Conservation (phyloP, 2,113 vertebrate genomes). For the human region DNA sequence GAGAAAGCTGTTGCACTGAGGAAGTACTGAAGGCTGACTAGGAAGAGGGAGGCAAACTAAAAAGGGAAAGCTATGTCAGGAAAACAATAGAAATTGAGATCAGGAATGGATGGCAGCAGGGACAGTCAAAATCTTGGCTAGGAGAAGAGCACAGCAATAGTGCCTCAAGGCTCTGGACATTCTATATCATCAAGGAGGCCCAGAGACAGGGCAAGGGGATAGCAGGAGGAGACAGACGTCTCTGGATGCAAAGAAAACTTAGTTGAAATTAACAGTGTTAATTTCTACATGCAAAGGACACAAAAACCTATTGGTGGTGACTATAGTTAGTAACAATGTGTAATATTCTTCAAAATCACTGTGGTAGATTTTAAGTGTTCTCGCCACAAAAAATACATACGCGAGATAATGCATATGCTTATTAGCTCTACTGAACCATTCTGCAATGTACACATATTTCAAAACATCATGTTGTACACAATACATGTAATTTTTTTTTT, state of each 20-base stretch:
- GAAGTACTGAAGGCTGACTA: neutral
- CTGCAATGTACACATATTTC: neutral
- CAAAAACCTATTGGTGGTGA: neutral
- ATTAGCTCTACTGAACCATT: neutral
- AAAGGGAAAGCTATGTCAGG: neutral
- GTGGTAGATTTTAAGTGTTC: neutral
- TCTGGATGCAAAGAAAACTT: neutral
- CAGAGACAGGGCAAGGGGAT: neutral
- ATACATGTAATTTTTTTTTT: neutral
- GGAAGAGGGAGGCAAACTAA: neutral
- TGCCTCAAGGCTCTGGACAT: neutral
- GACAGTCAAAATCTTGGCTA: neutral
- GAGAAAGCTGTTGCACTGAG: neutral
- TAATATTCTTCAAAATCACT: neutral
- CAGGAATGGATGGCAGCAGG: neutral
- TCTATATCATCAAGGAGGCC: neutral
- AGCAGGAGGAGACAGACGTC: neutral
- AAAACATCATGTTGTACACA: neutral
- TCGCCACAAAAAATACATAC: neutral
- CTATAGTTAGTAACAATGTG: neutral
- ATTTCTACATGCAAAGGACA: neutral
- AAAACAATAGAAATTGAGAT: constrained; percentile 3
- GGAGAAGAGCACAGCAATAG: neutral
- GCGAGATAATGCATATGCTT: neutral
- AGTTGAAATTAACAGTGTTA: neutral